phyloP scores from a whole-genome alignment of 2,888 invertebrate species.

The Schizaphis graminum region DNA sequence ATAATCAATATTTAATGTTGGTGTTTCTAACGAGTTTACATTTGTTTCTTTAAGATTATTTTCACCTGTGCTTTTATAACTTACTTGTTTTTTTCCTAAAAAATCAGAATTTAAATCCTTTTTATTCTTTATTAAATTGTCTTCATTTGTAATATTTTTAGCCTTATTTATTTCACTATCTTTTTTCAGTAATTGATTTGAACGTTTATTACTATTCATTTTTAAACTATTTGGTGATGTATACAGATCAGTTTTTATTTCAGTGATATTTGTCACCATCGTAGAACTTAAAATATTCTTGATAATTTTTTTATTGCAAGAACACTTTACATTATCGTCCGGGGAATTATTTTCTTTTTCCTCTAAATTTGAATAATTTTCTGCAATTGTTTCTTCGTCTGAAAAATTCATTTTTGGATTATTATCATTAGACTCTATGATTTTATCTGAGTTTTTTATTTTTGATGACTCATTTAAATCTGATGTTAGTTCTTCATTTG shows the following conservation, averaged over 20 bases:
- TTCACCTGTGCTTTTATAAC: too few species aligned
- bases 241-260: constrained; percentile 34
- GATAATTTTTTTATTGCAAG: background rate
- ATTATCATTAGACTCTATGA: background rate
- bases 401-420: background rate
- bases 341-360: background rate
- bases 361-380: background rate
- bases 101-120: background rate
- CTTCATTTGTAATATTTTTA: background rate
- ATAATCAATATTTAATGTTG: background rate
- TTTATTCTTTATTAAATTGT: background rate
- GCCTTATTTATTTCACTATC: background rate
- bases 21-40: background rate
- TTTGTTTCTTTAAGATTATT: background rate
- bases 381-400: background rate
- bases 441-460: background rate
- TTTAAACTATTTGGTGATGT: background rate
- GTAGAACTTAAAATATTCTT: constrained; percentile 38
- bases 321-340: background rate
- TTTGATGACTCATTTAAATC: constrained; percentile 5
- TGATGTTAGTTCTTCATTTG: background rate
- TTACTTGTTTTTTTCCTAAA: background rate
- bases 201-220: background rate
- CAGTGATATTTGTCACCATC: constrained; percentile 40
- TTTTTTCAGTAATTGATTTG: background rate